Evolutionary conservation across 2,113 vertebrate species (phyloP), one percentile per base, ranked within the genome.

Genomic region (Tympanuchus pallidicinctus): DNA sequence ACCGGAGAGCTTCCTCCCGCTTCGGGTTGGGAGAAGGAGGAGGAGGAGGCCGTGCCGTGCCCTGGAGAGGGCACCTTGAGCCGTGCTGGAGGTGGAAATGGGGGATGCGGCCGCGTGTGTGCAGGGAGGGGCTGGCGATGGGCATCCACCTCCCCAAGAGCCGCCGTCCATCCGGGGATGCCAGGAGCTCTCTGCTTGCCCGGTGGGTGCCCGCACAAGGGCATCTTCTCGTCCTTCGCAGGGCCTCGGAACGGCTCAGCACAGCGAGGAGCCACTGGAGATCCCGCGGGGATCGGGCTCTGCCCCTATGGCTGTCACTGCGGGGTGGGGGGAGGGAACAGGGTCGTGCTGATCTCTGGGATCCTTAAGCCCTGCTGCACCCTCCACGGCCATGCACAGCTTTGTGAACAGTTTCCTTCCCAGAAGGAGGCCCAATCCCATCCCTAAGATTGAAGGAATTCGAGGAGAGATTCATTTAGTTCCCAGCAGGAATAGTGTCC

Each of bases 51-150:
- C 66, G 72, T 6, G 63, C 84, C 42, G 65, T 40, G 81, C 30
- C 72, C 87, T 28, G 61, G 70, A 91, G 91, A 93, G 94, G 96
- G 95, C 96, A 96, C 96, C 96, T 96, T 96, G 95, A 95, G 72
- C 74, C 13, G 59, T 10, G 61, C 85, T 8, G 52, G 90, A 19
- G 89, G 67, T 8, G 80, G 85, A 86, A 38, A 80, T 61, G 40
- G 79, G 73, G 52, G 85, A n/a, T 57, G 91, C 80, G 3, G 91
- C 80, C 28, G 80, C 38, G 13, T 16, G 36, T 2, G n/a, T 18
- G 80, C 43, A 2, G 91, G 91, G 86, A 77, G 88, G 77, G 56
- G 45, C 80, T 15, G 92, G 64, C 10, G 56, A 84, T 4, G 1
- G 36, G 92, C 73, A 36, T 34, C 84, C 93, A 69, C 54, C 19